These are phyloP conservation scores for Drosophila albomicans DNA, from an alignment of 1,140 invertebrate genomes.

Conservation along the genomic window DNA sequence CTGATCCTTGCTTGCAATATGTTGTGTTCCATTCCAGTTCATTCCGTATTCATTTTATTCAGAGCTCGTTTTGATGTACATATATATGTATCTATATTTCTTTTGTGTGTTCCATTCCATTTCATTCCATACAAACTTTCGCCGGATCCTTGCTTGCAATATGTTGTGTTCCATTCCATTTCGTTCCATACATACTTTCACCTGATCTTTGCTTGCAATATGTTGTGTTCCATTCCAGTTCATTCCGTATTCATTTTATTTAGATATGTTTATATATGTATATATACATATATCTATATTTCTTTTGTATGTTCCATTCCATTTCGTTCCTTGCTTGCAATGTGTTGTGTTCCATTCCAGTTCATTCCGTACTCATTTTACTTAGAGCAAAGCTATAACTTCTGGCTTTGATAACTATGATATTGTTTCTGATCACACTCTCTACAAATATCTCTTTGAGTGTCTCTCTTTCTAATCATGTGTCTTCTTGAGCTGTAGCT, in stretches of 20 bases:
- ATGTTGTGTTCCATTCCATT: too few species aligned
- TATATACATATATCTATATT: too few species aligned
- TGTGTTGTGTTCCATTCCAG: neutral
- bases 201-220: too few species aligned
- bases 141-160: too few species aligned
- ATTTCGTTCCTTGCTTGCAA: too few species aligned
- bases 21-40: neutral
- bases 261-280: neutral
- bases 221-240: neutral
- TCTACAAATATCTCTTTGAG: neutral
- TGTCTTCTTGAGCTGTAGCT: conserved; percentile 6
- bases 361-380: neutral
- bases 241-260: neutral
- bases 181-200: too few species aligned
- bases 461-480: neutral
- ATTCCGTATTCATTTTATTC: neutral
- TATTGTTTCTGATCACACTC: neutral
- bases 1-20: too few species aligned
- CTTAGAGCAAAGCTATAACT: too few species aligned
- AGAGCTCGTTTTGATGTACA: neutral
- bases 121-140: too few species aligned
- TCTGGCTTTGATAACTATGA: neutral
- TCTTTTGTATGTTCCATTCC: too few species aligned
- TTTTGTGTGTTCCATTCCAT: too few species aligned
- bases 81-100: too few species aligned